Evolutionary conservation across 2,797 vertebrate genomes (phyloP).

Genomic region (Peromyscus eremicus): DNA sequence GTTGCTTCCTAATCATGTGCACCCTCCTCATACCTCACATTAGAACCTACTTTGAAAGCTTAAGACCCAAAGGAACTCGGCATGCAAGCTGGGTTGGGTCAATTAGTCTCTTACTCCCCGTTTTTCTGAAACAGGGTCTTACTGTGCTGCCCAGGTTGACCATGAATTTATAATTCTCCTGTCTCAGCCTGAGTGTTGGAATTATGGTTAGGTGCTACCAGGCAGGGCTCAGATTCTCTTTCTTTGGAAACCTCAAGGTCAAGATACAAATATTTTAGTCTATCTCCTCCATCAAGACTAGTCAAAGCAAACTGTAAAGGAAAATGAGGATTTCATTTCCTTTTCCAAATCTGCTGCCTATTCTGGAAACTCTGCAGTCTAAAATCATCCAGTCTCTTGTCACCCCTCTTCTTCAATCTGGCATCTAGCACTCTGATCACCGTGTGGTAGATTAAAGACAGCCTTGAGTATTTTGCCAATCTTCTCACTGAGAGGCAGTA

Average conservation of each 20-base stretch:
- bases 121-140: background rate
- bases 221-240: background rate
- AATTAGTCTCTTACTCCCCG: background rate
- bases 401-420: background rate
- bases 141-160: background rate
- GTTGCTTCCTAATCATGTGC: background rate
- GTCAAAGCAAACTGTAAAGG: background rate
- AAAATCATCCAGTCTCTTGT: background rate
- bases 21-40: background rate
- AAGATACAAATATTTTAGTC: background rate
- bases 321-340: background rate
- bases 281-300: background rate
- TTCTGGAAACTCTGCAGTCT: constrained; percentile 3
- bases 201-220: background rate
- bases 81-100: background rate
- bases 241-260: background rate
- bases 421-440: background rate
- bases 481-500: background rate
- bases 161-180: background rate
- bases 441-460: background rate
- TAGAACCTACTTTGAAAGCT: background rate
- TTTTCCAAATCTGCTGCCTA: constrained; percentile 22
- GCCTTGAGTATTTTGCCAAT: background rate
- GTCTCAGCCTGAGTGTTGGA: background rate
- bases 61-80: background rate